These are phyloP conservation scores for Gavialis gangeticus DNA, from an alignment of 2,113 vertebrate species.

Conservation along the genomic window DNA sequence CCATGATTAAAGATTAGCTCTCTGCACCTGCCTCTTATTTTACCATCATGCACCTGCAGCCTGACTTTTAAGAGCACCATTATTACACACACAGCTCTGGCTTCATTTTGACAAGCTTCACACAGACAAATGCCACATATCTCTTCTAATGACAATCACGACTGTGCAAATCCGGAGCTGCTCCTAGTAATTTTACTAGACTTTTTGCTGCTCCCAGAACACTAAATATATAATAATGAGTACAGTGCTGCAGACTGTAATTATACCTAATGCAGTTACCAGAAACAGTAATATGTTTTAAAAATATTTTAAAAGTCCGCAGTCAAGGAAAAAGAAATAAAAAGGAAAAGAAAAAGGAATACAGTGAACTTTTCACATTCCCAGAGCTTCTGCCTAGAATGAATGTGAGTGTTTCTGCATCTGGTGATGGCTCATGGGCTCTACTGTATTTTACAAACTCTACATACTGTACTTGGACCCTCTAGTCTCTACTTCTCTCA, in stretches of 20 bases:
- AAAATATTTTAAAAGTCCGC: slow-evolving; percentile 5
- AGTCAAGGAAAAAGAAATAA: not conserved
- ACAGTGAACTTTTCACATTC: slow-evolving; percentile 34
- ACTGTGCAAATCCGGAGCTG: slow-evolving; percentile 29
- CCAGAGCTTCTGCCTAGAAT: slow-evolving; percentile 48
- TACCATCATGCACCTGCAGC: slow-evolving; percentile 57
- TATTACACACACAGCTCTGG: slow-evolving; percentile 39
- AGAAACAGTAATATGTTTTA: slow-evolving; percentile 40
- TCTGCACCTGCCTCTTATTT: slow-evolving; percentile 64
- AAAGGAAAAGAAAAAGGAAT: not conserved
- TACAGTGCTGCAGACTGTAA: slow-evolving; percentile 28
- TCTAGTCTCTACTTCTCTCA: not conserved
- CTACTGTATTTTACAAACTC: not conserved
- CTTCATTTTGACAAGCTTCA: slow-evolving; percentile 54
- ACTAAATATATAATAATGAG: slow-evolving; percentile 48
- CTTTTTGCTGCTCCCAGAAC: slow-evolving; percentile 46
- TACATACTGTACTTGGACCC: not conserved
- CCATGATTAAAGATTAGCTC: slow-evolving; percentile 50
- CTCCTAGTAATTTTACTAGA: slow-evolving; percentile 31
- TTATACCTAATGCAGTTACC: slow-evolving; percentile 51
- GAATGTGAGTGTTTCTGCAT: slow-evolving; percentile 28
- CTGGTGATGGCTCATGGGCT: not conserved
- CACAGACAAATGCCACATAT: slow-evolving; percentile 40
- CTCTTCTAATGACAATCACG: slow-evolving; percentile 52
- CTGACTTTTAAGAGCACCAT: slow-evolving; percentile 58